These are phyloP conservation scores for Rhizomys pruinosus DNA, from an alignment of 2,113 vertebrate species.

Conservation along the genomic window DNA sequence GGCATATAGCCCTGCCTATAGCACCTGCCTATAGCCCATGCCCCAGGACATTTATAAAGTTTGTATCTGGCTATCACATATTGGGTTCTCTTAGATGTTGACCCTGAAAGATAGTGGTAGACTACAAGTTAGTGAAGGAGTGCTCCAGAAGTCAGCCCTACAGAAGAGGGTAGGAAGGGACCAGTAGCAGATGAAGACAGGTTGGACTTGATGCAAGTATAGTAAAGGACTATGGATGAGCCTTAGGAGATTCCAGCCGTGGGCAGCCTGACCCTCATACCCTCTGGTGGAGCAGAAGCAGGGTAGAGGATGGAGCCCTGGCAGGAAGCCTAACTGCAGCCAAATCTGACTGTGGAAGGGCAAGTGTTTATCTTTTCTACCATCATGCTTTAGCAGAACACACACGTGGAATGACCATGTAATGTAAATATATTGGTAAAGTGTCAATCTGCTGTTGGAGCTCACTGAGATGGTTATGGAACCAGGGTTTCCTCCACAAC, in stretches of 20 bases:
- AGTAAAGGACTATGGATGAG: not conserved
- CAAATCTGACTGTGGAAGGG: not conserved
- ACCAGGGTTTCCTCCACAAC: not conserved
- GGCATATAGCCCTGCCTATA: not conserved
- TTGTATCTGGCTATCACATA: too few relatives aligned
- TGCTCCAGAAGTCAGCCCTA: not conserved
- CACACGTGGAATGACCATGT: too few relatives aligned
- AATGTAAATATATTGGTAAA: not conserved
- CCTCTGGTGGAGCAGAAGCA: not conserved
- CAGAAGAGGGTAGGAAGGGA: not conserved
- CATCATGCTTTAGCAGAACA: not conserved
- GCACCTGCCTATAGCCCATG: not conserved
- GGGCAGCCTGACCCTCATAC: fast-evolving
- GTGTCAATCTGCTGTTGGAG: not conserved
- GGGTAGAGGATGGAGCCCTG: not conserved
- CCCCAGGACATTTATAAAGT: not conserved
- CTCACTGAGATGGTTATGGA: not conserved
- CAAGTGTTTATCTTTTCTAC: not conserved
- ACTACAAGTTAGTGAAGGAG: not conserved
- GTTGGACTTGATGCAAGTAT: not conserved
- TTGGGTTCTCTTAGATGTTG: not conserved
- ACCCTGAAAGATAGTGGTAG: not conserved
- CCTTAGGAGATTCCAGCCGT: not conserved
- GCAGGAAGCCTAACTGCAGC: not conserved
- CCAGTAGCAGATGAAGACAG: not conserved